Evolutionary conservation across 2,113 vertebrate genomes (phyloP).

Genomic region (Podiceps cristatus): DNA sequence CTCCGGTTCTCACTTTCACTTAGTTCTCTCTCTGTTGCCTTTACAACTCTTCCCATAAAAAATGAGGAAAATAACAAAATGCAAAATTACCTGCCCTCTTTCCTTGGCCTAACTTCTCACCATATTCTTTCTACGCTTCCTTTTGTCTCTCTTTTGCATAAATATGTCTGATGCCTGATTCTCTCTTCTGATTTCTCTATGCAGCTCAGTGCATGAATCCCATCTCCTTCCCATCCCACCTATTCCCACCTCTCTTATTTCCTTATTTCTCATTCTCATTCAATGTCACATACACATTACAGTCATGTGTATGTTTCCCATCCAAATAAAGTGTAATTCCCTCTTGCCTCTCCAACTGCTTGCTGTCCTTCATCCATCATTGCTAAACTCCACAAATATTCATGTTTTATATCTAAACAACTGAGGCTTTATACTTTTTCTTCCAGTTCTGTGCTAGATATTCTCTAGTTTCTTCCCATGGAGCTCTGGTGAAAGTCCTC

Average conservation of each 20-base stretch:
- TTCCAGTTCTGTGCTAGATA: background rate
- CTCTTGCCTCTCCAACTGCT: background rate
- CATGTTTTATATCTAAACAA: background rate
- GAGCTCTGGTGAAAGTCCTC: background rate
- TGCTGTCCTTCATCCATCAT: background rate
- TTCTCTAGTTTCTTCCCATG: background rate
- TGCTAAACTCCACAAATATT: background rate
- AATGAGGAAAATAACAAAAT: background rate
- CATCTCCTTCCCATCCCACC: background rate
- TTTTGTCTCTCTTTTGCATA: background rate
- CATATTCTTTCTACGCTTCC: background rate
- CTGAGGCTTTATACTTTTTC: background rate
- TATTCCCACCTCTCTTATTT: background rate
- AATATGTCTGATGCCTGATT: background rate
- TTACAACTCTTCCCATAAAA: background rate
- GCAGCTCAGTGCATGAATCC: background rate
- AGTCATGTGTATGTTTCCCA: background rate
- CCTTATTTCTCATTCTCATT: background rate
- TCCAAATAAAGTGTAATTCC: background rate
- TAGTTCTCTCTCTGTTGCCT: background rate
- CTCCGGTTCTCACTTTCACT: background rate
- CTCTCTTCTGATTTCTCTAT: background rate
- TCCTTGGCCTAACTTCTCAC: background rate
- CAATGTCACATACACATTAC: background rate
- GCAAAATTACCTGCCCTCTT: background rate